Evolutionary conservation across 2,797 vertebrate genomes (phyloP).

Genomic region (Podargus strigoides): DNA sequence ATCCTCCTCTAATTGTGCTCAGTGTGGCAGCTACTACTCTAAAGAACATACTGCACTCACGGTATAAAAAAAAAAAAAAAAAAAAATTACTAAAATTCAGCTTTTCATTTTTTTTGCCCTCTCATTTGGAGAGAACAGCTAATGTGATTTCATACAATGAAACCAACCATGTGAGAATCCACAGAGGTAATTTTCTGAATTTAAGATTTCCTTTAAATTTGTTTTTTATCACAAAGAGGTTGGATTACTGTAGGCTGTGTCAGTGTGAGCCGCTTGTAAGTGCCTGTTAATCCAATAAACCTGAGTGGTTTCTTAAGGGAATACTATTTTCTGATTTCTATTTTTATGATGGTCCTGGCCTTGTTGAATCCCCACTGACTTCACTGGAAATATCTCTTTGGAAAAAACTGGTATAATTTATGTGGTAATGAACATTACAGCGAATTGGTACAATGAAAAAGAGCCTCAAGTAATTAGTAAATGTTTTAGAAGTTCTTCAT

Average conservation of each 20-base stretch:
- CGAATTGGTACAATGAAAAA: background rate
- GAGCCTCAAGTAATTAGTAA: background rate
- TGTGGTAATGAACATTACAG: background rate
- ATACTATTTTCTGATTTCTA: slow-evolving; percentile 33
- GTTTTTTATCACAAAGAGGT: background rate
- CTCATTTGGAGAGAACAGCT: background rate
- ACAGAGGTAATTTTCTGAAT: slow-evolving; percentile 9
- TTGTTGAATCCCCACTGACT: background rate
- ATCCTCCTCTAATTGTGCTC: background rate
- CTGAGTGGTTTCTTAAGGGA: slow-evolving; percentile 25
- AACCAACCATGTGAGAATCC: background rate
- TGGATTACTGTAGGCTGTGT: slow-evolving; percentile 22
- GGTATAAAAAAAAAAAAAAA: too few species aligned
- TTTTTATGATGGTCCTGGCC: slow-evolving; percentile 17
- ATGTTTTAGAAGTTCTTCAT: background rate
- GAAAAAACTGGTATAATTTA: background rate
- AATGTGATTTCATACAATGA: background rate
- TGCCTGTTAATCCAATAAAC: slow-evolving; percentile 57
- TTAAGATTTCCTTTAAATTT: slow-evolving; percentile 24
- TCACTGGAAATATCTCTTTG: background rate
- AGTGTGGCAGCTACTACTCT: background rate
- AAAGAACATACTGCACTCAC: background rate
- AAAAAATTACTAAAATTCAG: background rate
- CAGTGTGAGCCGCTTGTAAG: slow-evolving; percentile 47
- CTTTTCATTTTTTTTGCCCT: slow-evolving; percentile 2